These are phyloP conservation scores for Pangasius djambal DNA, from an alignment of 2,797 vertebrate genomes.

Conservation along the genomic window DNA sequence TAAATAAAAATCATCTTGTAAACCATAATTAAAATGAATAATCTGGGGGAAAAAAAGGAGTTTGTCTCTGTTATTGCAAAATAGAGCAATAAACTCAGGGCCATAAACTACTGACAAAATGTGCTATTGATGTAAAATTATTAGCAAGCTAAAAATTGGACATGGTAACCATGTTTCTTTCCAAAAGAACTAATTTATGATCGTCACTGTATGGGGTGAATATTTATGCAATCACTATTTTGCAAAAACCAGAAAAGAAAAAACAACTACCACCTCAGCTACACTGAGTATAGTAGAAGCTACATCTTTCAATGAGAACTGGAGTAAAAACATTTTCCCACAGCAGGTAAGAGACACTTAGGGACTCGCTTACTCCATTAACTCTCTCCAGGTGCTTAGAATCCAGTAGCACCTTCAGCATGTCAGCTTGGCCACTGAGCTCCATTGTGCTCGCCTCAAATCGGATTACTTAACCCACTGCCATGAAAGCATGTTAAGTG, in stretches of 20 bases:
- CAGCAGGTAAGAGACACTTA: conserved; percentile 8
- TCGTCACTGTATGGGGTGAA: not conserved
- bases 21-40: not conserved
- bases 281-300: not conserved
- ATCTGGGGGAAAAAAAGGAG: not conserved
- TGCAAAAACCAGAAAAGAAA: not conserved
- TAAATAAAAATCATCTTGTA: not conserved
- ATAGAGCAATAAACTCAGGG: not conserved
- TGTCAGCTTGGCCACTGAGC: conserved; percentile 36
- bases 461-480: conserved; percentile 51
- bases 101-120: not conserved
- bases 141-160: not conserved
- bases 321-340: conserved; percentile 2
- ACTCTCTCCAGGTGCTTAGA: conserved; percentile 20
- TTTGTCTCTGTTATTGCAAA: not conserved
- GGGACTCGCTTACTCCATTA: conserved; percentile 1
- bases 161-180: not conserved
- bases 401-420: conserved; percentile 13
- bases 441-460: conserved; percentile 46
- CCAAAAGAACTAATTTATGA: not conserved
- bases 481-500: conserved; percentile 37
- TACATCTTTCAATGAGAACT: conserved; percentile 5
- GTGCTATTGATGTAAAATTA: not conserved
- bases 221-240: not conserved
- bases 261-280: not conserved